Conservation (phyloP, 2,113 vertebrate genomes). For the Sylvilagus bachmani region DNA sequence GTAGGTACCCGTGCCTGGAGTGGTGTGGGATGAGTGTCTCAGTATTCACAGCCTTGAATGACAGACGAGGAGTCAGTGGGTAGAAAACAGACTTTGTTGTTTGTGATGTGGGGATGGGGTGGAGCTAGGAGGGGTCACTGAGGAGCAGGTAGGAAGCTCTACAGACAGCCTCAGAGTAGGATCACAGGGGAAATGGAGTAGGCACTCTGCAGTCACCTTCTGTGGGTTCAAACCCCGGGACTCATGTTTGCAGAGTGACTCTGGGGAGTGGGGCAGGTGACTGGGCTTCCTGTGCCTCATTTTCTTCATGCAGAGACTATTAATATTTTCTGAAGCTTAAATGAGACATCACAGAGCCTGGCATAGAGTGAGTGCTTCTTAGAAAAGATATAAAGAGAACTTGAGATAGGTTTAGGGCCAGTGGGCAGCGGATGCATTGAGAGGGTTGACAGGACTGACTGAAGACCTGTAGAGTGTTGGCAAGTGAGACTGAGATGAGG, state of each 20-base stretch:
- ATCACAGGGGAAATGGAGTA: background rate
- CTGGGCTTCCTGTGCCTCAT: background rate
- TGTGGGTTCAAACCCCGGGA: background rate
- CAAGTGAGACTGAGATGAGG: background rate
- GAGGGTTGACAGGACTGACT: background rate
- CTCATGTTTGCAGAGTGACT: background rate
- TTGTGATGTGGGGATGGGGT: background rate
- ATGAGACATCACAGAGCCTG: background rate
- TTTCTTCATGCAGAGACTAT: conserved; percentile 33
- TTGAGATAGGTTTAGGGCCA: background rate
- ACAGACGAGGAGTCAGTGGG: background rate
- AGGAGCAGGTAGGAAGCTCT: background rate
- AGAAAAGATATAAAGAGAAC: conserved; percentile 28
- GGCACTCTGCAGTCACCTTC: background rate
- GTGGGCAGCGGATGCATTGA: background rate
- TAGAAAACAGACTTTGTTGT: background rate
- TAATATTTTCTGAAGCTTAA: conserved; percentile 19
- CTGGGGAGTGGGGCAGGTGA: background rate
- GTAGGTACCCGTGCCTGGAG: background rate
- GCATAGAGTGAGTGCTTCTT: background rate
- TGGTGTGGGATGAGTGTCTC: background rate
- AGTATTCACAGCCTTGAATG: background rate
- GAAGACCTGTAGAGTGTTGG: background rate
- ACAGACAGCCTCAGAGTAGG: background rate
- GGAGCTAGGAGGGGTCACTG: background rate